Percentiles rank a stretch among this genome's conserved stretches.
Conservation (phyloP, 2,888 invertebrate species). For the Temnothorax unifasciatus region DNA sequence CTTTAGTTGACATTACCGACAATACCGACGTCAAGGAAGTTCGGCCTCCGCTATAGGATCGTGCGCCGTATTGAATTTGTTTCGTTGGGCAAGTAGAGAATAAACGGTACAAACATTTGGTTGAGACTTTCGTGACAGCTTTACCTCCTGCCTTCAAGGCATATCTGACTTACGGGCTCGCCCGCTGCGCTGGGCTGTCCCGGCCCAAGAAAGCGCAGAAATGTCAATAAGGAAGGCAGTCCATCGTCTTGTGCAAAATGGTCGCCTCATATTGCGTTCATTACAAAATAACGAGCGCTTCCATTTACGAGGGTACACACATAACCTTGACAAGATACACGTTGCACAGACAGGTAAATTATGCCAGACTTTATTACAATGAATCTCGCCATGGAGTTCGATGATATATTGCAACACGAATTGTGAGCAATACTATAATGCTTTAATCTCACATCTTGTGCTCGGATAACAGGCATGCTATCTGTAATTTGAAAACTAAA, state of each 20-base stretch:
- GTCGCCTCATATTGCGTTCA: conserved; percentile 82
- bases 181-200: conserved; percentile 80
- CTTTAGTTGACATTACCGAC: too few relatives aligned
- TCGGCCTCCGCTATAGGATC: too few relatives aligned
- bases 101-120: conserved; percentile 38
- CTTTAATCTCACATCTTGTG: not conserved
- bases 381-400: not conserved
- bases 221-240: conserved; percentile 83
- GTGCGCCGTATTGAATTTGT: not conserved
- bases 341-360: conserved; percentile 83
- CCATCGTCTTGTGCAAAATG: conserved; percentile 83
- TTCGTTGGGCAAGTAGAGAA: conserved; percentile 53
- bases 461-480: not conserved
- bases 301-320: conserved; percentile 74
- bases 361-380: too few relatives aligned
- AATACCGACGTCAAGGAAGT: too few relatives aligned
- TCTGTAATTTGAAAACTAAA: not conserved
- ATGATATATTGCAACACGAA: not conserved
- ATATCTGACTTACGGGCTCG: conserved; percentile 55
- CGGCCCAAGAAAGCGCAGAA: conserved; percentile 79
- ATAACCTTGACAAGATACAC: conserved; percentile 84
- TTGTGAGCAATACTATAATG: not conserved
- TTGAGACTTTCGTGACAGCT: not conserved
- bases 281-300: conserved; percentile 77
- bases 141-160: conserved; percentile 49